phyloP scores from a whole-genome alignment of 2,113 vertebrate species.

The Otus sunia region DNA sequence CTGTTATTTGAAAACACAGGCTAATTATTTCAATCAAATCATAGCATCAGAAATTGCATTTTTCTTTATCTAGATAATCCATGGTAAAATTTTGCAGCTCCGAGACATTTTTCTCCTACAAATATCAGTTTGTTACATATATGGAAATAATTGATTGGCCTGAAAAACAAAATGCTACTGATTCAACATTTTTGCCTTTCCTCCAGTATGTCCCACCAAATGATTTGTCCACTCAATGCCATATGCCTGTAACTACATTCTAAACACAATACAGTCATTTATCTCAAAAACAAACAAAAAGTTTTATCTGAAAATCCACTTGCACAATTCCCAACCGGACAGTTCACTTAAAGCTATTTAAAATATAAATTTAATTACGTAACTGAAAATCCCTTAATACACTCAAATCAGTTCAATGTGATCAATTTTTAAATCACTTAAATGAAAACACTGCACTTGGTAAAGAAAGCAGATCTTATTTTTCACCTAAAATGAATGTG shows the following conservation, averaged over 20 bases:
- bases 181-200: not conserved
- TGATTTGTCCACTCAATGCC: not conserved
- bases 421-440: slow-evolving; percentile 11
- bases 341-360: not conserved
- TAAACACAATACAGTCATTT: not conserved
- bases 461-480: not conserved
- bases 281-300: not conserved
- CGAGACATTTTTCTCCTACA: not conserved
- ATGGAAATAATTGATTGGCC: not conserved
- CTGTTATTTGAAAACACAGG: not conserved
- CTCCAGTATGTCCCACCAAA: not conserved
- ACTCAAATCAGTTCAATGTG: not conserved
- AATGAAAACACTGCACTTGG: not conserved
- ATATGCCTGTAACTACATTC: not conserved
- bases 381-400: not conserved
- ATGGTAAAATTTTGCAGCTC: not conserved
- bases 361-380: slow-evolving; percentile 13
- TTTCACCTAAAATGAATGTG: not conserved
- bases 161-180: not conserved
- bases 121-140: not conserved
- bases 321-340: not conserved
- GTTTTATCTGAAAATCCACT: not conserved
- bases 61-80: not conserved
- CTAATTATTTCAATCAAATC: not conserved
- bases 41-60: not conserved